phyloP scores from a whole-genome alignment of 2,888 invertebrate species.

The Zele albiditarsus region DNA sequence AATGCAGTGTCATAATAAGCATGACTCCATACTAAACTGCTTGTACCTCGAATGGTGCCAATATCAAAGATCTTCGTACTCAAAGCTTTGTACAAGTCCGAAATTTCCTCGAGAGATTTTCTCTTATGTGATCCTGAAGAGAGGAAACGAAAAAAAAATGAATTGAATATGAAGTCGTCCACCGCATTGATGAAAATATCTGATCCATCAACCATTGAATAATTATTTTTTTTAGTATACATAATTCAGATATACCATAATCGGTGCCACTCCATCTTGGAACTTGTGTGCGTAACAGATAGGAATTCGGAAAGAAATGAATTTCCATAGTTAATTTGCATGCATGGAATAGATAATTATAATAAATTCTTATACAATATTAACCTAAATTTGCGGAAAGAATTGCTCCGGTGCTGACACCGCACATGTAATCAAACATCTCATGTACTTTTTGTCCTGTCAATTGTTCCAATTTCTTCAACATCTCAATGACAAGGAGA shows the following conservation, averaged over 20 bases:
- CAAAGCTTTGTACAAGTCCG: slow-evolving; percentile 77
- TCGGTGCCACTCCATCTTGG: slow-evolving; percentile 50
- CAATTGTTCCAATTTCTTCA: slow-evolving; percentile 83
- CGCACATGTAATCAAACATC: slow-evolving; percentile 90
- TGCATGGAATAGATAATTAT: neutral
- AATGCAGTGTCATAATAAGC: slow-evolving; percentile 90
- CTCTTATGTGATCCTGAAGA: slow-evolving; percentile 75
- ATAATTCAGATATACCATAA: slow-evolving; percentile 36
- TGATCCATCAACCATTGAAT: slow-evolving; percentile 1
- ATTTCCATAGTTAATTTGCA: neutral
- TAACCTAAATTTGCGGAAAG: slow-evolving; percentile 83
- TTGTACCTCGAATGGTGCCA: slow-evolving; percentile 80
- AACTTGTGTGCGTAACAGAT: slow-evolving; percentile 51
- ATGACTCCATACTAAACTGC: slow-evolving; percentile 87
- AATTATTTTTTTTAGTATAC: neutral
- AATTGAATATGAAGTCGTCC: slow-evolving; percentile 14
- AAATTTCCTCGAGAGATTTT: slow-evolving; percentile 77
- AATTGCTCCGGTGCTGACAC: slow-evolving; percentile 90
- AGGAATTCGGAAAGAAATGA: neutral
- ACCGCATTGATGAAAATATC: neutral
- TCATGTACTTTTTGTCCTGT: slow-evolving; percentile 81
- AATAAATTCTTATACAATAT: slow-evolving; percentile 46
- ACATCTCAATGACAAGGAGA: slow-evolving; percentile 87
- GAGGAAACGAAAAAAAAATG: neutral
- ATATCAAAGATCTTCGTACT: slow-evolving; percentile 81